Evolutionary conservation across 2,797 vertebrate species (phyloP).

Genomic region (Melanotaenia parkinsoni): DNA sequence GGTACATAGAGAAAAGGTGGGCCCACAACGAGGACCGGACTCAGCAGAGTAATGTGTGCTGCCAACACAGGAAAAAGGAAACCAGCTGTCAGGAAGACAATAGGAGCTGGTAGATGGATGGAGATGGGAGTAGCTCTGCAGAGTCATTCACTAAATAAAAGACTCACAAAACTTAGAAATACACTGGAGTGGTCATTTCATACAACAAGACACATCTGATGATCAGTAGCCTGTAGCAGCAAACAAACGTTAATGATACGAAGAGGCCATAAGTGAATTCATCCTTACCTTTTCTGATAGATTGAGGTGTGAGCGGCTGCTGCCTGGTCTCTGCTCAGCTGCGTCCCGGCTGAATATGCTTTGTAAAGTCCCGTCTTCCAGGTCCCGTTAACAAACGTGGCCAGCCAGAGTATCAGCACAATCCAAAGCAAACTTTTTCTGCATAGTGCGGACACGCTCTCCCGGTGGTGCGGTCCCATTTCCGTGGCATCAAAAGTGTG

Average conservation of each 20-base stretch:
- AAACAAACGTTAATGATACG: background rate
- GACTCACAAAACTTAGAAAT: slow-evolving; percentile 3
- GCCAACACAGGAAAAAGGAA: slow-evolving; percentile 81
- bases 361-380: slow-evolving; percentile 85
- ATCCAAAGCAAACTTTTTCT: slow-evolving; percentile 71
- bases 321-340: slow-evolving; percentile 68
- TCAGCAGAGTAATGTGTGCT: slow-evolving; percentile 43
- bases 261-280: background rate
- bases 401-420: slow-evolving; percentile 74
- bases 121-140: slow-evolving; percentile 51
- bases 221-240: background rate
- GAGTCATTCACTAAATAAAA: slow-evolving; percentile 25
- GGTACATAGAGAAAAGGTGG: slow-evolving; percentile 16
- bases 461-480: slow-evolving; percentile 73
- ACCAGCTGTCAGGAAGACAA: slow-evolving; percentile 75
- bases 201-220: background rate
- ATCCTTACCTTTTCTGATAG: slow-evolving; percentile 81
- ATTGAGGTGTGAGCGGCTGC: slow-evolving; percentile 70
- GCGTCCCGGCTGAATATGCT: slow-evolving; percentile 68
- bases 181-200: background rate
- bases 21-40: slow-evolving; percentile 44
- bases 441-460: slow-evolving; percentile 71
- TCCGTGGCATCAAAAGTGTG: slow-evolving; percentile 61
- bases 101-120: slow-evolving; percentile 66
- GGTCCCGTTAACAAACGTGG: slow-evolving; percentile 72